phyloP scores from a whole-genome alignment of 2,888 invertebrate genomes.

The Metalampra italica region DNA sequence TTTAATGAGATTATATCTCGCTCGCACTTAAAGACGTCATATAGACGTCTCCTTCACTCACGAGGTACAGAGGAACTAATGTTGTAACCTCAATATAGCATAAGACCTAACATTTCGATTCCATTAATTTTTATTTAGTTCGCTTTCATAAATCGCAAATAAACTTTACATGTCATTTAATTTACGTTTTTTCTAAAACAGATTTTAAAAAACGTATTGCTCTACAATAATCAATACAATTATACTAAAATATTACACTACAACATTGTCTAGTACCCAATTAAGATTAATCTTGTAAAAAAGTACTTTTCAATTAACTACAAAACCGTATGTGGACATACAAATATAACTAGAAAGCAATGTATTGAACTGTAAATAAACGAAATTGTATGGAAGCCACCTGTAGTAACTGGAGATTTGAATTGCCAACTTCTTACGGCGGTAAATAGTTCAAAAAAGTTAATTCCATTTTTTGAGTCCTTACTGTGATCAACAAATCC shows the following conservation, averaged over 20 bases:
- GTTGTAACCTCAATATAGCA: background rate
- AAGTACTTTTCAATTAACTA: constrained; percentile 12
- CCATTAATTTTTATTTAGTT: too few species aligned
- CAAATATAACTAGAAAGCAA: background rate
- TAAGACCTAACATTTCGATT: background rate
- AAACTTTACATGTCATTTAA: background rate
- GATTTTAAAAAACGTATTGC: constrained; percentile 9
- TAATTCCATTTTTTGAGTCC: constrained; percentile 38
- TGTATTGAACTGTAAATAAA: background rate
- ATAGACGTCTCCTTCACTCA: background rate
- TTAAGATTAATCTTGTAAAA: constrained; percentile 33
- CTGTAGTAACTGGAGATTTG: constrained; percentile 7
- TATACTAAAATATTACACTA: constrained; percentile 23
- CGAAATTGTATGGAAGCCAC: constrained; percentile 8
- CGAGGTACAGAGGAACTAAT: too few species aligned
- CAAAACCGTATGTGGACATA: constrained; percentile 12
- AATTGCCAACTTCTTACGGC: constrained; percentile 7
- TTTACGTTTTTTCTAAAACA: background rate
- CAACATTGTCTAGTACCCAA: constrained; percentile 45
- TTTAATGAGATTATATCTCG: background rate
- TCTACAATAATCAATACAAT: constrained; percentile 22
- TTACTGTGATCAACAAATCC: constrained; percentile 56
- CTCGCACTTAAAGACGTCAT: background rate
- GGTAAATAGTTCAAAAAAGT: constrained; percentile 32
- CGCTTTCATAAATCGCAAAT: background rate